phyloP scores from a whole-genome alignment of 2,888 invertebrate genomes.

The Microplitis deprimator region DNA sequence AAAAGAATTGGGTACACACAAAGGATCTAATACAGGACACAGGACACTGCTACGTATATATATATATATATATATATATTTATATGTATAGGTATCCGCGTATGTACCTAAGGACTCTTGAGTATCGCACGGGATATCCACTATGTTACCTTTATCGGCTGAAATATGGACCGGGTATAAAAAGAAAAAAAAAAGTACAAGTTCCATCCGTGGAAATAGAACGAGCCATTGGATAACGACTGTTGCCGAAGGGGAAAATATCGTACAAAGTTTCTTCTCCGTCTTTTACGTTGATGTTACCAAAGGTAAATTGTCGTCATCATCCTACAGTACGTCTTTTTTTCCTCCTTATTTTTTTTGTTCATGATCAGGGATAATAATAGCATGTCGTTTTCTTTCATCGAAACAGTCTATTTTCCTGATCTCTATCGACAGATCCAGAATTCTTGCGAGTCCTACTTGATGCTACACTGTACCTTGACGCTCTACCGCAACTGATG shows the following conservation, averaged over 20 bases:
- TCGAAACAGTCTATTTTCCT: slow-evolving; percentile 29
- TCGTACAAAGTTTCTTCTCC: not conserved
- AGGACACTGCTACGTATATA: slow-evolving; percentile 39
- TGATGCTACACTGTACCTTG: not conserved
- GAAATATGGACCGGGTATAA: slow-evolving; percentile 34
- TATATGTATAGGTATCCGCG: slow-evolving; percentile 5
- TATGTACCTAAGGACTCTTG: slow-evolving; percentile 43
- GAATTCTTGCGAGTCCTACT: slow-evolving; percentile 1
- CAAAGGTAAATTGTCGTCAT: slow-evolving; percentile 12
- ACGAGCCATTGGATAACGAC: slow-evolving; percentile 33
- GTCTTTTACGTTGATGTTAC: slow-evolving; percentile 4
- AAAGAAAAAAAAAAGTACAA: slow-evolving; percentile 21
- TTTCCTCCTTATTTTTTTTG: slow-evolving; percentile 2
- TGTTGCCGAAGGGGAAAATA: slow-evolving; percentile 19
- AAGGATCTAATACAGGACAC: slow-evolving; percentile 31
- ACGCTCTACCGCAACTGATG: not conserved
- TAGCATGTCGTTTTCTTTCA: slow-evolving; percentile 37
- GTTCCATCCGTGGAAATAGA: slow-evolving; percentile 27
- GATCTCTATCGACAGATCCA: slow-evolving; percentile 1
- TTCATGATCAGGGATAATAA: slow-evolving; percentile 33
- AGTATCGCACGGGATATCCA: slow-evolving; percentile 35
- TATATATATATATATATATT: slow-evolving; percentile 25
- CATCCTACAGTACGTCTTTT: not conserved
- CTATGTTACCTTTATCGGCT: slow-evolving; percentile 46
- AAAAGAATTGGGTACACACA: slow-evolving; percentile 44